Percentiles rank a stretch among this genome's conserved stretches.
Evolutionary conservation across 2,888 invertebrate species (phyloP).

Genomic region (Oxycera nigricornis): DNA sequence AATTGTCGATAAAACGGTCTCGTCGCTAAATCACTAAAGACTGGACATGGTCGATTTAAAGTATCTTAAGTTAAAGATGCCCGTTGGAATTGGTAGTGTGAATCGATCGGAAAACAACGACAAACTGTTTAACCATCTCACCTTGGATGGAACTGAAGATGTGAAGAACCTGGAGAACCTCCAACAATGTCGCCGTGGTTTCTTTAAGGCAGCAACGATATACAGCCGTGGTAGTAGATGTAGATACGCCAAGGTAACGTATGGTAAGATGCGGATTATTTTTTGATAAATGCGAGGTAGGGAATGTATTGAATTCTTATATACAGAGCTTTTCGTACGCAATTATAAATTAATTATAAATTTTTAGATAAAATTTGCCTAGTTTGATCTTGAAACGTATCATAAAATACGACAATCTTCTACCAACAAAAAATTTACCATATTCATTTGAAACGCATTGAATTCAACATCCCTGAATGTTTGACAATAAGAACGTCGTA

Average conservation of each 20-base stretch:
- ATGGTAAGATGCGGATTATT: no score
- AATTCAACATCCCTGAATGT: not conserved
- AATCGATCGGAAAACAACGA: constrained; percentile 44
- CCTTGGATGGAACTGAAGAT: constrained; percentile 32
- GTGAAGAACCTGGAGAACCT: constrained; percentile 35
- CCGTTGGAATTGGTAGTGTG: constrained; percentile 29
- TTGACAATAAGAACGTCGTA: not conserved
- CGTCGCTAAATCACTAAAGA: not conserved
- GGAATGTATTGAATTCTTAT: no score
- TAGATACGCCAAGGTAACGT: not conserved
- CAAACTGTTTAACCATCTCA: constrained; percentile 41
- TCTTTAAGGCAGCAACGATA: constrained; percentile 3
- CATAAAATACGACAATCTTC: no score
- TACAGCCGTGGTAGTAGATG: not conserved
- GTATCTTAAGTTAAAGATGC: not conserved
- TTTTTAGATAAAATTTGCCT: no score
- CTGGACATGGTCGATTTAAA: not conserved
- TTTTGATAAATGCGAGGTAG: no score
- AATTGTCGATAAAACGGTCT: not conserved
- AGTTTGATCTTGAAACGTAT: no score
- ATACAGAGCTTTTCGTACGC: no score
- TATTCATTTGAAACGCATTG: not conserved
- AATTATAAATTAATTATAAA: no score
- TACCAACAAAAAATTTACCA: not conserved
- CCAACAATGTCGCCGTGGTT: constrained; percentile 24